Percentiles rank a stretch among this genome's conserved stretches.
Evolutionary conservation across 2,797 vertebrate genomes (phyloP).

Genomic region (Thamnophis elegans): DNA sequence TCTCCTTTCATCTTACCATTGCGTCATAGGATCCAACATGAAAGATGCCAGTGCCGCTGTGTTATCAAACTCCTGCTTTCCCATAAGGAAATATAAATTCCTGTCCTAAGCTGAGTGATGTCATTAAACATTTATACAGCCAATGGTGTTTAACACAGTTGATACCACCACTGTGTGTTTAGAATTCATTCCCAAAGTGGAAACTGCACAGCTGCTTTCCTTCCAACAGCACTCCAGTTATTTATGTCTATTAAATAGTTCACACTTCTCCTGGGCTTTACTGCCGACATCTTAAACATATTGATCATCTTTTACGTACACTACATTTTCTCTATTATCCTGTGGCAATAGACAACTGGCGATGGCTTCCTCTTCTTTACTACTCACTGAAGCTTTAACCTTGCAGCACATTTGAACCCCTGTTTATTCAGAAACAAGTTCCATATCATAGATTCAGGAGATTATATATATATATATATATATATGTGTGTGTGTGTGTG

Average conservation of each 20-base stretch:
- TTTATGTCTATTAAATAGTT: not conserved
- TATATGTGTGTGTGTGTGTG: no score
- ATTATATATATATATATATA: no score
- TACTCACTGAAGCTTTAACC: not conserved
- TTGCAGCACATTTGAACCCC: not conserved
- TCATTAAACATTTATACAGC: constrained; percentile 18
- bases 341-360: not conserved
- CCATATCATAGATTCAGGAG: not conserved
- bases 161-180: constrained; percentile 21
- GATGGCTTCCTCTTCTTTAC: not conserved
- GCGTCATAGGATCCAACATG: not conserved
- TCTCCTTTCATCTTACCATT: not conserved
- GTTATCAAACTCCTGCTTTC: constrained; percentile 14
- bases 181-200: constrained; percentile 7
- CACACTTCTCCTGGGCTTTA: constrained; percentile 3
- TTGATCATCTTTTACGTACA: not conserved
- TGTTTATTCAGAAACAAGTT: not conserved
- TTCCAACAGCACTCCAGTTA: not conserved
- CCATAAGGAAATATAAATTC: constrained; percentile 18
- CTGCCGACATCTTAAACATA: constrained; percentile 12
- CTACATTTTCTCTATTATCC: not conserved
- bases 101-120: not conserved
- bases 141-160: not conserved
- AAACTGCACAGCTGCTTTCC: constrained; percentile 1
- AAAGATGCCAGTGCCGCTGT: not conserved